Conservation (phyloP, 2,888 invertebrate genomes). For the Habrosyne pyritoides region DNA sequence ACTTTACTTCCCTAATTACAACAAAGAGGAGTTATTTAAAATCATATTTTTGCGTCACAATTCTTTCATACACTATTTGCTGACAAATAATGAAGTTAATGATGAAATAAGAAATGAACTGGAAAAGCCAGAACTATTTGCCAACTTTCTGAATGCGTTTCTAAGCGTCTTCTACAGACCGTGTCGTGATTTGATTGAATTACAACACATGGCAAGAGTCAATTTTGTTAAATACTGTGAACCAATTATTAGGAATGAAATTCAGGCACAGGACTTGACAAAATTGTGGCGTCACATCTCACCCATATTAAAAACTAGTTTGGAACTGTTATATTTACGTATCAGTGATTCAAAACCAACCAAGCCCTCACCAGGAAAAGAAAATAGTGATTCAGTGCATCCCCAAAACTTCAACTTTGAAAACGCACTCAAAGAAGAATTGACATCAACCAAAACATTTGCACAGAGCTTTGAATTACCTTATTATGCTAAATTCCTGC, state of each 20-base stretch:
- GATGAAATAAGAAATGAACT: slow-evolving; percentile 56
- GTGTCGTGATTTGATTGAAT: slow-evolving; percentile 93
- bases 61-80: slow-evolving; percentile 57
- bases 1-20: slow-evolving; percentile 92
- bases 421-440: slow-evolving; percentile 68
- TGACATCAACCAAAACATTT: slow-evolving; percentile 79
- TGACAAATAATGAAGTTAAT: slow-evolving; percentile 52
- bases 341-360: slow-evolving; percentile 66
- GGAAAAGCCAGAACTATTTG: slow-evolving; percentile 85
- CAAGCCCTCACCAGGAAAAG: slow-evolving; percentile 61
- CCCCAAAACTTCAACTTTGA: slow-evolving; percentile 53
- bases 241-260: slow-evolving; percentile 88
- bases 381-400: slow-evolving; percentile 46
- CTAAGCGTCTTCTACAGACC: slow-evolving; percentile 92
- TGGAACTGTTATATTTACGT: slow-evolving; percentile 91
- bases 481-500: slow-evolving; percentile 93
- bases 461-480: slow-evolving; percentile 91
- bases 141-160: slow-evolving; percentile 91
- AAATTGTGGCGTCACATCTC: slow-evolving; percentile 92
- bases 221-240: slow-evolving; percentile 91
- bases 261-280: slow-evolving; percentile 85
- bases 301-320: slow-evolving; percentile 88
- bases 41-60: slow-evolving; percentile 71
- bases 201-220: slow-evolving; percentile 90
- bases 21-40: slow-evolving; percentile 85